phyloP scores from a whole-genome alignment of 2,888 invertebrate species.

The Cheilosia grossa region DNA sequence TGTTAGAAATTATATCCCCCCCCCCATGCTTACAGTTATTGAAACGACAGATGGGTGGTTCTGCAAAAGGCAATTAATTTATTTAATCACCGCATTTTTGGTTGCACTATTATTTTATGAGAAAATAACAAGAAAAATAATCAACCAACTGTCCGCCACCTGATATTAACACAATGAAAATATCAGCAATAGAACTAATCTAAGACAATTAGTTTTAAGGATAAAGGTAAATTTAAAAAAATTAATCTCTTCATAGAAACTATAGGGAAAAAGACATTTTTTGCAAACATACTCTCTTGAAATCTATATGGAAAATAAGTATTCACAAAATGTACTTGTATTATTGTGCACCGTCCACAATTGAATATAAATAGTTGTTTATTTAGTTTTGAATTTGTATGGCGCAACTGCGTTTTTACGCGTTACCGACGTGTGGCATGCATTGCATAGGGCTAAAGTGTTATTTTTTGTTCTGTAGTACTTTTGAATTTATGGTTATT shows the following conservation, averaged over 20 bases:
- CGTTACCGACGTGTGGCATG: too few relatives aligned
- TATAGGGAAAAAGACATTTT: conserved; percentile 10
- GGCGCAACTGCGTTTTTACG: conserved; percentile 26
- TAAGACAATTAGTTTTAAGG: conserved; percentile 44
- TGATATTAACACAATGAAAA: conserved; percentile 36
- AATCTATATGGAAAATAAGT: conserved; percentile 31
- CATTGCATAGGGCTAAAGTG: too few relatives aligned
- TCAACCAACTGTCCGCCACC: conserved; percentile 48
- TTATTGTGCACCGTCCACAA: conserved; percentile 70
- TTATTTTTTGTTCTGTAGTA: not conserved
- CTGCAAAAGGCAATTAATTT: conserved; percentile 17
- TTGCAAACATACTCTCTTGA: conserved; percentile 44
- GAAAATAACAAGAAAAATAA: conserved; percentile 4
- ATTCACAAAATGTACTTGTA: conserved; percentile 52
- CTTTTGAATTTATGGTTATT: not conserved
- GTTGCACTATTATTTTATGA: not conserved
- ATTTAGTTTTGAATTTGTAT: conserved; percentile 15
- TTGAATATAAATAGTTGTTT: conserved; percentile 21
- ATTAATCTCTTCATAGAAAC: conserved; percentile 38
- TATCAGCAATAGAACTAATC: conserved; percentile 55
- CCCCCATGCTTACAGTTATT: conserved; percentile 28
- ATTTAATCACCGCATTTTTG: not conserved
- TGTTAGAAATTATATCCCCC: conserved; percentile 48
- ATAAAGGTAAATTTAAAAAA: conserved; percentile 23
- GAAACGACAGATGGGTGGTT: conserved; percentile 15